These are phyloP conservation scores for Micromys minutus DNA, from an alignment of 2,113 vertebrate species.

Conservation along the genomic window DNA sequence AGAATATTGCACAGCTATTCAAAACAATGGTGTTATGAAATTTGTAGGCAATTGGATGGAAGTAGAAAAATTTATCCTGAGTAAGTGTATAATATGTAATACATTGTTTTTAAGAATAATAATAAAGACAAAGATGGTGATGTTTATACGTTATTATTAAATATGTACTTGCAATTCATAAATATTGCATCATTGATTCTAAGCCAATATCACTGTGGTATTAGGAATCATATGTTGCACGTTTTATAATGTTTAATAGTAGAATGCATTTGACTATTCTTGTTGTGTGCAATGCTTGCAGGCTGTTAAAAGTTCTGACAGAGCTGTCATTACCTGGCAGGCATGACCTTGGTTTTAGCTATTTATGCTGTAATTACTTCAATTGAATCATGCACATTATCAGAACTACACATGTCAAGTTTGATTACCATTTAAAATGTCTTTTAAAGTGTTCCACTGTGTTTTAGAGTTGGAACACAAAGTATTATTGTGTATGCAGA, in stretches of 20 bases:
- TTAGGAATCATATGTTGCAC: background rate
- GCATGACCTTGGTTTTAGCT: constrained; percentile 61
- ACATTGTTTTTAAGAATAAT: background rate
- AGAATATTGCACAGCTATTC: too few species aligned
- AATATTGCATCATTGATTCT: background rate
- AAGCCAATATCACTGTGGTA: background rate
- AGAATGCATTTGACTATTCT: background rate
- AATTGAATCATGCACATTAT: constrained; percentile 61
- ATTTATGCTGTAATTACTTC: constrained; percentile 68
- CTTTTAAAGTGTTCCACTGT: constrained; percentile 47
- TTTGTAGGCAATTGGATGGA: too few species aligned
- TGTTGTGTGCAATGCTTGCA: background rate
- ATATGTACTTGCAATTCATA: background rate
- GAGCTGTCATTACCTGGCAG: constrained; percentile 62
- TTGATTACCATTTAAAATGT: constrained; percentile 61
- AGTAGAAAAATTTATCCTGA: too few species aligned
- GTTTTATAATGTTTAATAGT: background rate
- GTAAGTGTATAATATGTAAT: background rate
- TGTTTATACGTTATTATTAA: background rate
- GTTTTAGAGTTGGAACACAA: constrained; percentile 45
- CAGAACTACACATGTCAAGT: constrained; percentile 40
- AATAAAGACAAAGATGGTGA: background rate
- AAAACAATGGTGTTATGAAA: too few species aligned
- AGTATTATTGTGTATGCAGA: constrained; percentile 29
- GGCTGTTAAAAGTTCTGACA: constrained; percentile 33